Base-by-base conservation (phyloP, 2,888 invertebrate genomes). In the Disparrhopalites patrizii region DNA sequence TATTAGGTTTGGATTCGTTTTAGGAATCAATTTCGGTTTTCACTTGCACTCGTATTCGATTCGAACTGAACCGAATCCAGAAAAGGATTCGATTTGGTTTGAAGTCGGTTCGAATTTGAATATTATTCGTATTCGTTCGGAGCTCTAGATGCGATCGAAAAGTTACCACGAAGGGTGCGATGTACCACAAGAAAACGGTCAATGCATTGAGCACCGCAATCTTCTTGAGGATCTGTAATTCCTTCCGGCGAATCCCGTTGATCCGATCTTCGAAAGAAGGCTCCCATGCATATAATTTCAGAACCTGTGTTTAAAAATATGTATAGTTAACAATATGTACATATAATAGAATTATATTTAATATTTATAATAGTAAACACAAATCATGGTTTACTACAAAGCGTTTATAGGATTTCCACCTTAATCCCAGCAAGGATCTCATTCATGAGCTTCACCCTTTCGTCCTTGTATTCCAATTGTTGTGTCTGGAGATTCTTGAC, bases 391-490 rank as follows among this genome's bases (percentile, higher is more conserved):
- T n/a, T n/a, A n/a, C n/a, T n/a, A n/a, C n/a, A n/a, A n/a, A n/a
- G n/a, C n/a, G n/a, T n/a, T n/a, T n/a, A n/a, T n/a, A n/a, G n/a
- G n/a, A n/a, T n/a, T 40, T 40, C 18, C 18, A 68, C 92, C 84
- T 94, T 95, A 72, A 95, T 93, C 52, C 94, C 94, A 79, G 89
- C 91, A 63, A 95, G 83, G 70, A 94, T 87, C 82, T 95, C 95
- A 76, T 91, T 94, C 90, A 94, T 93, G 61, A 94, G 81, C 77
- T 94, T 94, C 0, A 95, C 91, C 75, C 95, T 83, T 77, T 93
- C 89, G 77, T 96, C 95, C 81, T 96, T 96, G 79, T 88, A 88
- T 77, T 91, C 91, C 93, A 96, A 94, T 80, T 94, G 94, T 70
- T 84, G 84, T 60, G 91, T 88, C 80, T 93, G 93, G 68, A 90